phyloP scores from a whole-genome alignment of 2,113 vertebrate species.

The Dipodomys stephensi region DNA sequence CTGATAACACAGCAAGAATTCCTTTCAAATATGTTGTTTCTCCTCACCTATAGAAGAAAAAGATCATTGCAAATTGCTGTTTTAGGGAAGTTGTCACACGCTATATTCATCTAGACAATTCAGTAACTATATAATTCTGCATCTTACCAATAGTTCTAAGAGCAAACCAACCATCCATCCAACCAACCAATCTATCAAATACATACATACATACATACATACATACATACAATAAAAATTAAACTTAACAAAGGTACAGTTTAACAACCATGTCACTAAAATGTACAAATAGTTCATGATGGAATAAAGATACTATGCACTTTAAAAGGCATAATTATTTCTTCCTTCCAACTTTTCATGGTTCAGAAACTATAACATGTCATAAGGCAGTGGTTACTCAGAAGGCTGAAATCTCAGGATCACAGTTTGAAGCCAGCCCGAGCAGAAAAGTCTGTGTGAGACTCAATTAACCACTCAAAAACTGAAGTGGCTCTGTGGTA shows the following conservation, averaged over 20 bases:
- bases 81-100: not conserved
- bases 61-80: not conserved
- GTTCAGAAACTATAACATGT: not conserved
- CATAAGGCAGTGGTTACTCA: too few species aligned
- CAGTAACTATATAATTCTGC: not conserved
- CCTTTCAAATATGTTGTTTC: not conserved
- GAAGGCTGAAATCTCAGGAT: too few species aligned
- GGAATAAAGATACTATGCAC: not conserved
- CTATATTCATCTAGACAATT: not conserved
- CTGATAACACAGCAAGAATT: not conserved
- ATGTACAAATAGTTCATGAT: not conserved
- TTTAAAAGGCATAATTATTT: not conserved
- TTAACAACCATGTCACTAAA: not conserved
- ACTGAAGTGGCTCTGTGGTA: too few species aligned
- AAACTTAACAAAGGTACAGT: not conserved
- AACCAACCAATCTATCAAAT: not conserved
- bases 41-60: not conserved
- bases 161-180: not conserved
- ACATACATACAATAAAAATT: constrained; percentile 7
- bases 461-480: too few species aligned
- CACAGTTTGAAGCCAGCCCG: too few species aligned
- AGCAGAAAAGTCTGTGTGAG: too few species aligned
- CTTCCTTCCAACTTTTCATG: not conserved
- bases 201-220: constrained; percentile 30
- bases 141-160: not conserved